Evolutionary conservation across 2,888 invertebrate species (phyloP).

Genomic region (Leucozona laternaria): DNA sequence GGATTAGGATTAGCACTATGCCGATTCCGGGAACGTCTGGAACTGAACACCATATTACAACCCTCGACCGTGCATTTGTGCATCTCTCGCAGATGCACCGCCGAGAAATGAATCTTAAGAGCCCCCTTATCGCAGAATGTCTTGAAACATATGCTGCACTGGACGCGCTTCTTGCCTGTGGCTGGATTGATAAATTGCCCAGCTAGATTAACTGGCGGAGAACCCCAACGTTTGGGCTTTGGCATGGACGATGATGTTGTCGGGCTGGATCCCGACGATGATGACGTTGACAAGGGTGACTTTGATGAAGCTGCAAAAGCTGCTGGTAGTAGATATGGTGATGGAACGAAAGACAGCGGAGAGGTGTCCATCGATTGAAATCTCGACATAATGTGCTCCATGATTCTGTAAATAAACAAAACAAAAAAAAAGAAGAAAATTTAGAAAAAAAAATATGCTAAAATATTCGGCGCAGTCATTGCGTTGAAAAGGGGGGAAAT

Average conservation of each 20-base stretch:
- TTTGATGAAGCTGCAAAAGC: slow-evolving; percentile 75
- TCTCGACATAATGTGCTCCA: slow-evolving; percentile 82
- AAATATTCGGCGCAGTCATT: slow-evolving; percentile 47
- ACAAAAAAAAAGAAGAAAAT: slow-evolving; percentile 22
- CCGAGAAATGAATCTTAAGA: slow-evolving; percentile 98
- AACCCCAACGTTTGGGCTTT: slow-evolving; percentile 86
- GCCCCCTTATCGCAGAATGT: slow-evolving; percentile 99
- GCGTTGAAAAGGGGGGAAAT: slow-evolving; percentile 25
- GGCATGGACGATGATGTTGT: slow-evolving; percentile 77
- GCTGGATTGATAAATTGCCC: slow-evolving; percentile 95
- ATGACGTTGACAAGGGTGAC: slow-evolving; percentile 76
- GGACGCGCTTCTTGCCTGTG: slow-evolving; percentile 97
- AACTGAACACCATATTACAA: slow-evolving; percentile 99
- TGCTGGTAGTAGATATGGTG: slow-evolving; percentile 82
- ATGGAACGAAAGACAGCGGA: slow-evolving; percentile 80
- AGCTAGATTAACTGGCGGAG: slow-evolving; percentile 90
- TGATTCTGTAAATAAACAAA: slow-evolving; percentile 70
- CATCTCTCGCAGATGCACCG: slow-evolving; percentile 99
- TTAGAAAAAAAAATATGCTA: slow-evolving; percentile 50
- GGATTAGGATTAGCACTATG: slow-evolving; percentile 99
- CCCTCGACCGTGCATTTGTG: slow-evolving; percentile 99
- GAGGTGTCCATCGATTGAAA: slow-evolving; percentile 77
- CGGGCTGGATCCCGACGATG: slow-evolving; percentile 78
- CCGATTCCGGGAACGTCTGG: slow-evolving; percentile 95
- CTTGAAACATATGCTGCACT: slow-evolving; percentile 98